Evolutionary conservation across 1,140 invertebrate genomes (phyloP).

Genomic region (Bombus pascuorum): DNA sequence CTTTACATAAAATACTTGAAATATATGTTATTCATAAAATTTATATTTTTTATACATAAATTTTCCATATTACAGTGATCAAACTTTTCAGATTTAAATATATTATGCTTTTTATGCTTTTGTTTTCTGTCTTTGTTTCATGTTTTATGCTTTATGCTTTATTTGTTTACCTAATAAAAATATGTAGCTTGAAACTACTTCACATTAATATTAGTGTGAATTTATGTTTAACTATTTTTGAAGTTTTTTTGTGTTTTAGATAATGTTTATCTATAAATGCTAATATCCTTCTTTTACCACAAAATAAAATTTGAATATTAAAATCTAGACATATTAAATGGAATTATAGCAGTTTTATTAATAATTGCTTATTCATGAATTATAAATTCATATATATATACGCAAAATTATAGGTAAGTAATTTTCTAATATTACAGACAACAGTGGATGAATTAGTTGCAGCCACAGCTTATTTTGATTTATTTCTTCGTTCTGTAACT

Average conservation of each 20-base stretch:
- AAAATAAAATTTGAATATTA: constrained; percentile 20
- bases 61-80: not conserved
- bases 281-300: constrained; percentile 63
- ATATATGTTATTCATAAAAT: not conserved
- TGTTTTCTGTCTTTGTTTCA: not conserved
- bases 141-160: constrained; percentile 35
- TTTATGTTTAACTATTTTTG: not conserved
- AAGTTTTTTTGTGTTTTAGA: not conserved
- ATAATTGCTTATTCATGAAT: constrained; percentile 1
- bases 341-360: not conserved
- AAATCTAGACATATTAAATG: not conserved
- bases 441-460: constrained; percentile 93
- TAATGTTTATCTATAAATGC: constrained; percentile 9
- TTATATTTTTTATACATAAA: not conserved
- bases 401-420: not conserved
- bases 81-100: constrained; percentile 3
- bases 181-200: not conserved
- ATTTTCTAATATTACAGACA: constrained; percentile 83
- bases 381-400: not conserved
- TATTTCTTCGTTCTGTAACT: constrained; percentile 93
- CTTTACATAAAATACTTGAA: not conserved
- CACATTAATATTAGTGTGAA: not conserved
- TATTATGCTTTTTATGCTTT: not conserved
- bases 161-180: not conserved
- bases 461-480: constrained; percentile 95